Evolutionary conservation across 1,140 invertebrate genomes (phyloP), one percentile per base, ranked within the genome.

Genomic region (Argopecten irradians): DNA sequence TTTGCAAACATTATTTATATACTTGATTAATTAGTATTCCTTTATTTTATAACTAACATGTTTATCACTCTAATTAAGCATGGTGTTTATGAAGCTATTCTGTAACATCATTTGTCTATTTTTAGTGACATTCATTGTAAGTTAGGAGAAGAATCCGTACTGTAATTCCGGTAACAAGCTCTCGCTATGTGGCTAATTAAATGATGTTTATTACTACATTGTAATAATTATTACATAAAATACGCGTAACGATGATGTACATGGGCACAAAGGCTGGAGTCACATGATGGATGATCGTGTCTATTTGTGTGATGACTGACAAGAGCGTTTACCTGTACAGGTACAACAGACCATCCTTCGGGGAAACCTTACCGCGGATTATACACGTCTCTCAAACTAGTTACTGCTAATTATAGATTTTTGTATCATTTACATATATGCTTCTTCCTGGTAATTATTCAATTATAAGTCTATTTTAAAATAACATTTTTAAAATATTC

Each of bases 201-300:
- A 71, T 71, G 55, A 71, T 71, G 55, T 71, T 71, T 71, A 71
- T n/a, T 71, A 71, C n/a, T 71, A 71, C 55, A n/a, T 28, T n/a
- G 55, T 71, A 71, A 71, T 71, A 71, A 71, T n/a, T 71, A 71
- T 71, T 71, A 71, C 55, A 71, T 71, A 71, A 71, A 71, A n/a
- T 28, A n/a, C 5, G 3, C 55, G 55, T 71, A 71, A 71, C 55
- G 55, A 71, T 71, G 55, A 28, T 71, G 55, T 71, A 28, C 22
- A 71, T 0, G n/a, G 28, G n/a, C 55, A 71, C 55, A 71, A 71
- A 71, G 55, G 55, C 13, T 28, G 28, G 55, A 71, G 22, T 5
- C n/a, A 16, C 28, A 28, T 71, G 55, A 71, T 71, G 55, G 55
- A 71, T 71, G 55, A n/a, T 28, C n/a, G 22, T 71, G 55, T 71